Evolutionary conservation across 2,888 invertebrate species (phyloP).

Genomic region (Trissonchulus latispiculum): DNA sequence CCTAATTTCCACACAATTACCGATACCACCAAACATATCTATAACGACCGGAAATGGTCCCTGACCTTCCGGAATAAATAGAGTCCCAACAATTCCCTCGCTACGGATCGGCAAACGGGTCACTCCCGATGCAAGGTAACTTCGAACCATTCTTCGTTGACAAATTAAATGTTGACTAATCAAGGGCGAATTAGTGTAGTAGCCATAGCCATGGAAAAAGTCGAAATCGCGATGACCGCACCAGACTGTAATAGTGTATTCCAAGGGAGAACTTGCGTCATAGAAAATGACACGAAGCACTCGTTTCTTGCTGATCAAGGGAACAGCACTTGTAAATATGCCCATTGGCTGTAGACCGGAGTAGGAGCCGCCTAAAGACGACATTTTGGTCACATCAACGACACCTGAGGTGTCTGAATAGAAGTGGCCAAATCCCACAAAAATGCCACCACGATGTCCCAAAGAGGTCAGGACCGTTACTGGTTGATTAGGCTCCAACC

Average conservation of each 20-base stretch:
- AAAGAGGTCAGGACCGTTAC: neutral
- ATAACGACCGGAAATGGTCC: constrained; percentile 23
- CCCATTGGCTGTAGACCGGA: neutral
- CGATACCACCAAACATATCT: constrained; percentile 41
- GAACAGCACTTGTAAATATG: neutral
- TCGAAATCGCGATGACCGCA: neutral
- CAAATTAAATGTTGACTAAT: too few relatives aligned
- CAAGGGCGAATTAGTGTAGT: neutral
- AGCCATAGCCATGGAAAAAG: neutral
- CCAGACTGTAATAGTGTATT: neutral
- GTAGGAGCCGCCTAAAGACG: neutral
- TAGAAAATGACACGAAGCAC: neutral
- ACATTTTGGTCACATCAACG: neutral
- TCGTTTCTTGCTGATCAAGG: neutral
- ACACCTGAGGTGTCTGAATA: neutral
- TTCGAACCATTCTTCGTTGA: too few relatives aligned
- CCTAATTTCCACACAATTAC: constrained; percentile 37
- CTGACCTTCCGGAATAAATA: neutral
- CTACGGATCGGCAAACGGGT: neutral
- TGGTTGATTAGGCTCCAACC: neutral
- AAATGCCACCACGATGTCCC: neutral
- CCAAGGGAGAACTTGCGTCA: neutral
- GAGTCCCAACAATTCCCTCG: neutral
- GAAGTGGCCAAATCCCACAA: neutral
- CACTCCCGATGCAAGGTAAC: neutral